These are phyloP conservation scores for Rhopalosiphum maidis DNA, from an alignment of 1,140 invertebrate genomes.

Conservation along the genomic window DNA sequence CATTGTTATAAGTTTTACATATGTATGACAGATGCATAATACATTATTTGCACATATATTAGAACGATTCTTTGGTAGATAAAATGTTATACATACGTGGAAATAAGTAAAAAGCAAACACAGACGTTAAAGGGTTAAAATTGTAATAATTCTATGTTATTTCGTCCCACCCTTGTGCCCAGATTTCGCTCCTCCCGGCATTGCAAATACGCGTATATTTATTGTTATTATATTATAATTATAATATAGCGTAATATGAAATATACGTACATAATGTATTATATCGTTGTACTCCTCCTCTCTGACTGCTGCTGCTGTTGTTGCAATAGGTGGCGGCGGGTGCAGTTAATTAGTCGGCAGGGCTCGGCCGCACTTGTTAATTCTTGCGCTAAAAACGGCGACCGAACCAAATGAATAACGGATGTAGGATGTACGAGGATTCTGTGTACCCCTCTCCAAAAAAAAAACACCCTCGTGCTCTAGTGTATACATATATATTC, in stretches of 20 bases:
- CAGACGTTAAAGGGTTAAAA: not conserved
- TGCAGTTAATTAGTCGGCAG: constrained; percentile 46
- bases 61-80: not conserved
- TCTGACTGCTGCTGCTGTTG: not conserved
- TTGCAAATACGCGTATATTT: not conserved
- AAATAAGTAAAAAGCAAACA: not conserved
- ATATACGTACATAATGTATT: constrained; percentile 11
- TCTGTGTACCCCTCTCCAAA: not conserved
- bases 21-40: not conserved
- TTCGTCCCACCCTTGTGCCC: no score
- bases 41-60: not conserved
- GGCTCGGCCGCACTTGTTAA: constrained; percentile 27
- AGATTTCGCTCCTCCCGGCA: not conserved
- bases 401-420: not conserved
- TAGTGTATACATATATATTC: not conserved
- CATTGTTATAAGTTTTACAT: no score
- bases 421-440: not conserved
- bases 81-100: no score
- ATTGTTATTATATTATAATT: not conserved
- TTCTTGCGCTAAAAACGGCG: constrained; percentile 38
- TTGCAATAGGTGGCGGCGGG: constrained; percentile 37
- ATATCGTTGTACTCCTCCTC: not conserved
- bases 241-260: not conserved
- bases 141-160: not conserved
- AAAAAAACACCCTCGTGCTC: not conserved